Conservation (phyloP, 2,797 vertebrate genomes). For the Setipinna tenuifilis region DNA sequence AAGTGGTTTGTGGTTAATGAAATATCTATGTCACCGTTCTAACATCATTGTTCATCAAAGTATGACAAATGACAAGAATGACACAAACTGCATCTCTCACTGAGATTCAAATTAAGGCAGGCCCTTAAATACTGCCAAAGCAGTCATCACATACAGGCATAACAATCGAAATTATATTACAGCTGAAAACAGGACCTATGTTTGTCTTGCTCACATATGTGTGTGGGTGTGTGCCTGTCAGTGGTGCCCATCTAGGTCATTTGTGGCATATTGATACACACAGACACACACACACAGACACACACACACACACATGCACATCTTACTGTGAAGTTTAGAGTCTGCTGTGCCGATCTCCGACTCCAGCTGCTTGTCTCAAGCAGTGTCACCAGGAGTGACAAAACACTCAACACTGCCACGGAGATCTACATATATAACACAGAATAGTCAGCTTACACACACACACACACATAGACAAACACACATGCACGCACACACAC, state of each 20-base stretch:
- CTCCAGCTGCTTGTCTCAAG: conserved; percentile 88
- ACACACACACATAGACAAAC: neutral
- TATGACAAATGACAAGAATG: no score
- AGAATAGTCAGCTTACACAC: conserved; percentile 82
- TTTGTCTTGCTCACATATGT: neutral
- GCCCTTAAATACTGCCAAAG: no score
- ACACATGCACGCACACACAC: neutral
- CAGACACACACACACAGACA: neutral
- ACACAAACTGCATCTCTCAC: no score
- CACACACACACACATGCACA: neutral
- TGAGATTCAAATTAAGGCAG: no score
- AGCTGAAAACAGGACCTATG: neutral
- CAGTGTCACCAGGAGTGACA: conserved; percentile 83
- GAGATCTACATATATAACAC: conserved; percentile 69
- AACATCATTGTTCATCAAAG: no score
- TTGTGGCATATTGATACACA: no score
- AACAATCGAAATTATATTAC: no score
- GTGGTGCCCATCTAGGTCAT: no score
- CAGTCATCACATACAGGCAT: no score
- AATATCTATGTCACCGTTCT: no score
- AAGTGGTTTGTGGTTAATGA: no score
- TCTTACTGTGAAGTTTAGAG: conserved; percentile 10
- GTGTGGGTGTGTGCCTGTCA: neutral
- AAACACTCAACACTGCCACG: conserved; percentile 47
- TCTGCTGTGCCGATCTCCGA: conserved; percentile 80